Base-by-base conservation (phyloP, 92 coral and sea anemone genomes). In the Scolanthus callimorphus region DNA sequence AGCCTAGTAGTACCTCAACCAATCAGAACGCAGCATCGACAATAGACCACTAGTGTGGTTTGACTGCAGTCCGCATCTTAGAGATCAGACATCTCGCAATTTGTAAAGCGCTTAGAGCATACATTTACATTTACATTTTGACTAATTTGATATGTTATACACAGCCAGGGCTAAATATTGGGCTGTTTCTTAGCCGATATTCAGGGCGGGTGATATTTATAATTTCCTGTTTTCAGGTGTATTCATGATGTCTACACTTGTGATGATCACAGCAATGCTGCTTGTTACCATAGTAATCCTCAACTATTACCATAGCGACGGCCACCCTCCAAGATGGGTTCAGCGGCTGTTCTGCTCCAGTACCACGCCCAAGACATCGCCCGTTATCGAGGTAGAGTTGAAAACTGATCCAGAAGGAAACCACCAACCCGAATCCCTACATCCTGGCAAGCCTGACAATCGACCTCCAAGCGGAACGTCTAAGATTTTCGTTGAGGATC, bases 231-330 rank as follows among this genome's bases (percentile, higher is more conserved):
- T n/a, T n/a, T n/a, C n/a, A n/a, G n/a, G 75, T 13, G 29, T 68
- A 1, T 29, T 68, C 2, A 55, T 68, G 75, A 55, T 55, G 75
- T 28, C 57, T 1, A 68, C 75, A 0, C 45, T 57, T 52, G 44
- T 57, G 0, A 55, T 68, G 49, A 68, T 68, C 21, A 27, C 57
- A 3, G 9, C 27, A 4, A 51, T 29, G 1, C 27, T 63, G 0
- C 26, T 49, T 17, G 69, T 34, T 3, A 63, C 69, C 0, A 29
- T 63, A 13, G 2, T 47, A 1, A 47, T 63, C 29, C 21, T 63
- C 23, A 26, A 51, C n/a, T 28, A 21, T 9, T 49, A 25, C 13
- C 69, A 63, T 20, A 2, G 52, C 46, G 22, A 34, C 27, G 69
- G 69, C 27, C 20, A n/a, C 39, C 69, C 69, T 10, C 57, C 69